A percentile compares a stretch with the other conserved stretches of the same genome.
Conservation (phyloP, 1,140 invertebrate species). For the Macrosteles quadrilineatus region DNA sequence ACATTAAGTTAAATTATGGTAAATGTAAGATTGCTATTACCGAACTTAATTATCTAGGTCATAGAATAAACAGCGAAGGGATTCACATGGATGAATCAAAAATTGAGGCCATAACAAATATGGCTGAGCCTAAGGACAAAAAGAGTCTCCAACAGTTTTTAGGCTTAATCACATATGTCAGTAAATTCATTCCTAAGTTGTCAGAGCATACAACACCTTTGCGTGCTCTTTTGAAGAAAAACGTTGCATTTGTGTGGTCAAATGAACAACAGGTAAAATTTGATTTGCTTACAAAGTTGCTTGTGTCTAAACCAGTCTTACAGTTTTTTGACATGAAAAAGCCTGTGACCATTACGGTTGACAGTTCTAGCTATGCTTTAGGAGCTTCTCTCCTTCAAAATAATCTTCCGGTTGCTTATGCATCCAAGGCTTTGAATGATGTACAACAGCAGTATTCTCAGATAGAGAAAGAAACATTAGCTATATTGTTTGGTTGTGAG, state of each 20-base stretch:
- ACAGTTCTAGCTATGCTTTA: background rate
- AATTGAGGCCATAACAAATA: slow-evolving; percentile 46
- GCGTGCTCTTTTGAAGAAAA: background rate
- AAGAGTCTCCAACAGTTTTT: background rate
- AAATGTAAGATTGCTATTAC: slow-evolving; percentile 42
- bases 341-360: background rate
- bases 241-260: background rate
- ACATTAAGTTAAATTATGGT: slow-evolving; percentile 35
- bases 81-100: slow-evolving; percentile 45
- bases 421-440: slow-evolving; percentile 11
- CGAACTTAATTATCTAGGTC: slow-evolving; percentile 47
- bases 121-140: slow-evolving; percentile 26
- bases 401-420: background rate
- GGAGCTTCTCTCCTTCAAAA: background rate
- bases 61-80: slow-evolving; percentile 44
- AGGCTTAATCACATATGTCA: background rate
- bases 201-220: background rate
- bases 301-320: background rate
- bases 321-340: background rate
- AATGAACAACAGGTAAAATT: slow-evolving; percentile 2
- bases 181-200: background rate
- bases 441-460: slow-evolving; percentile 49
- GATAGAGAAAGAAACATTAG: slow-evolving; percentile 52
- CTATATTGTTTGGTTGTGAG: slow-evolving; percentile 44
- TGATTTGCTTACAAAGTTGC: background rate